Evolutionary conservation across 2,888 invertebrate species (phyloP).

Genomic region (Achlya flavicornis): DNA sequence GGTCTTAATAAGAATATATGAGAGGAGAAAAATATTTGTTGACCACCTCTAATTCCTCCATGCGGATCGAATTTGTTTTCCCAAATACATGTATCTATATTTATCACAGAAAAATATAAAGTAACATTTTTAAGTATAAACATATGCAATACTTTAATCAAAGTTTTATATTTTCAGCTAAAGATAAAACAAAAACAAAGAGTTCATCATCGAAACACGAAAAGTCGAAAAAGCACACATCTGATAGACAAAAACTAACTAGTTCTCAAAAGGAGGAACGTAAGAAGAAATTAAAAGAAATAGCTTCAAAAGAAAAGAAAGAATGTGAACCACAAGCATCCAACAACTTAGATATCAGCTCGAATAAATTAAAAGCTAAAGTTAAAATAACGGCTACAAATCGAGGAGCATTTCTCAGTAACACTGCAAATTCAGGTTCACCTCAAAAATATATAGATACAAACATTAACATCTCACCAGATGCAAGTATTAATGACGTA

Average conservation of each 20-base stretch:
- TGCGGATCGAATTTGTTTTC: too few species aligned
- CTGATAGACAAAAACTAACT: slow-evolving; percentile 47
- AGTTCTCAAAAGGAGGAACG: slow-evolving; percentile 72
- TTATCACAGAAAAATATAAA: too few species aligned
- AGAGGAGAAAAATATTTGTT: too few species aligned
- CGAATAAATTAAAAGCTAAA: slow-evolving; percentile 48
- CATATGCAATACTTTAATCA: neutral
- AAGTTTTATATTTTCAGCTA: slow-evolving; percentile 40
- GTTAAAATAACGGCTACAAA: slow-evolving; percentile 80
- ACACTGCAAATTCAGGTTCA: neutral
- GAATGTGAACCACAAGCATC: slow-evolving; percentile 36
- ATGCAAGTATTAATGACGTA: slow-evolving; percentile 23
- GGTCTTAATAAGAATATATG: too few species aligned
- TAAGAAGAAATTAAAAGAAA: slow-evolving; percentile 77
- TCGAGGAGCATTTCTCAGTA: slow-evolving; percentile 82
- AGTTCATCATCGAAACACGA: slow-evolving; percentile 40
- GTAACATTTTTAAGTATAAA: neutral
- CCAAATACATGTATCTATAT: too few species aligned
- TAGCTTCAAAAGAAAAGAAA: slow-evolving; percentile 66
- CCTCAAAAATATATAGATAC: slow-evolving; percentile 26
- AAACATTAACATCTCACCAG: slow-evolving; percentile 25
- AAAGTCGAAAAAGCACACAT: slow-evolving; percentile 45
- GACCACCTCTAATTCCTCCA: too few species aligned
- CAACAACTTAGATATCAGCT: slow-evolving; percentile 38
- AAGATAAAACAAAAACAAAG: slow-evolving; percentile 33